Percentiles rank a stretch among this genome's conserved stretches.
phyloP scores from a whole-genome alignment of 2,797 vertebrate genomes.

The Argentina silus region DNA sequence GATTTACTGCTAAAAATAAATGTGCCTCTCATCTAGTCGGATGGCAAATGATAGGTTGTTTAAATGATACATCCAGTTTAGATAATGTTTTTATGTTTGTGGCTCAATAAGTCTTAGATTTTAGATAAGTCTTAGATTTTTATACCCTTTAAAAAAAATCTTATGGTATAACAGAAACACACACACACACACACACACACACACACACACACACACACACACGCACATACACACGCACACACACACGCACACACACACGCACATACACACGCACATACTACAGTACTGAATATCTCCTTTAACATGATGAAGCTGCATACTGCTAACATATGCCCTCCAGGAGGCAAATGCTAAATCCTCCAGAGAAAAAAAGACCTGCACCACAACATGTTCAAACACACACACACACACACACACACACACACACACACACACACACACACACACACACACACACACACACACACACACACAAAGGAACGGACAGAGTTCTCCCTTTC shows the following conservation, averaged over 20 bases:
- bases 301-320: slow-evolving; percentile 29
- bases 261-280: slow-evolving; percentile 10
- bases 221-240: no score
- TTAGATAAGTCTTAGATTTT: no score
- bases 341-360: slow-evolving; percentile 17
- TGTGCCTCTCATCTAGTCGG: no score
- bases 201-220: no score
- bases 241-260: not conserved
- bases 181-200: no score
- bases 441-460: not conserved
- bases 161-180: no score
- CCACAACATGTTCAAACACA: slow-evolving; percentile 11
- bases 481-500: slow-evolving; percentile 37
- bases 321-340: slow-evolving; percentile 8
- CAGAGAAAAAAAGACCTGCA: slow-evolving; percentile 13
- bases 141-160: no score
- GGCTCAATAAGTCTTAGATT: no score
- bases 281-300: slow-evolving; percentile 50
- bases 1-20: no score
- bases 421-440: slow-evolving; percentile 18
- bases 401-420: slow-evolving; percentile 19
- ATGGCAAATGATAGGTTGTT: no score
- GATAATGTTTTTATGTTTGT: no score
- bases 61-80: no score
- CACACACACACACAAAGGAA: slow-evolving; percentile 27